Percentiles rank a stretch among this genome's conserved stretches.
These are phyloP conservation scores for Caenorhabditis imperialis DNA, from an alignment of 2,888 invertebrate genomes.

Conservation along the genomic window DNA sequence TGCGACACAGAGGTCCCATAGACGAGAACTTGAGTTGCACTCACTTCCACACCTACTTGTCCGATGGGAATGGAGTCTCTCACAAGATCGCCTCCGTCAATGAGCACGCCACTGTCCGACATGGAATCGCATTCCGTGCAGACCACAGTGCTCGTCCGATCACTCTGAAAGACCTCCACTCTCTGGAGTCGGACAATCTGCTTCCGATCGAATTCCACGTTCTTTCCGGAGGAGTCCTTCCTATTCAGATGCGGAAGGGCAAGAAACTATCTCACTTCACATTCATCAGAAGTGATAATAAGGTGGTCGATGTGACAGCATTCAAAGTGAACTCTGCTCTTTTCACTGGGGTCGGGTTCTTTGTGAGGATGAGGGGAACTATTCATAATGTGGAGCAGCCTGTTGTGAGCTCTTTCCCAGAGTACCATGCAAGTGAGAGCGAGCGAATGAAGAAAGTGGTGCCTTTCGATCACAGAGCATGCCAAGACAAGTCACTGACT, in stretches of 20 bases:
- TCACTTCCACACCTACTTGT: slow-evolving; percentile 35
- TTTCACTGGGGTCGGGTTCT: slow-evolving; percentile 50
- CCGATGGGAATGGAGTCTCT: slow-evolving; percentile 36
- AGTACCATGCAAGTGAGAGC: slow-evolving; percentile 32
- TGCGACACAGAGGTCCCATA: slow-evolving; percentile 23
- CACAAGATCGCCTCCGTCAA: slow-evolving; percentile 9
- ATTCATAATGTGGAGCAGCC: slow-evolving; percentile 3
- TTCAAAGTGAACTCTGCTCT: slow-evolving; percentile 34
- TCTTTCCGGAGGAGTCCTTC: slow-evolving; percentile 15
- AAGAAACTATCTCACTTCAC: slow-evolving; percentile 30
- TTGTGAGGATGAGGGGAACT: slow-evolving; percentile 31
- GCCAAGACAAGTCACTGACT: slow-evolving; percentile 80
- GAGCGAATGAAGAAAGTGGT: slow-evolving; percentile 56
- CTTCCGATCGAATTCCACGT: slow-evolving; percentile 35
- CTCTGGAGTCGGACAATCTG: slow-evolving; percentile 31
- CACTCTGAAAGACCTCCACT: slow-evolving; percentile 9
- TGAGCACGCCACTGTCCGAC: slow-evolving; percentile 6
- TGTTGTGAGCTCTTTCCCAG: slow-evolving; percentile 30
- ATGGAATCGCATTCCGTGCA: slow-evolving; percentile 41
- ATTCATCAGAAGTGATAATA: slow-evolving; percentile 23
- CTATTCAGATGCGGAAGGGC: slow-evolving; percentile 35
- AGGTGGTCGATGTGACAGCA: slow-evolving; percentile 31
- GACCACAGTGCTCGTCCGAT: slow-evolving; percentile 37
- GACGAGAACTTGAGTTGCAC: slow-evolving; percentile 10
- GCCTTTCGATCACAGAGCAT: slow-evolving; percentile 68